These are phyloP conservation scores for Crotalus tigris DNA, from an alignment of 2,113 vertebrate species.

Conservation along the genomic window DNA sequence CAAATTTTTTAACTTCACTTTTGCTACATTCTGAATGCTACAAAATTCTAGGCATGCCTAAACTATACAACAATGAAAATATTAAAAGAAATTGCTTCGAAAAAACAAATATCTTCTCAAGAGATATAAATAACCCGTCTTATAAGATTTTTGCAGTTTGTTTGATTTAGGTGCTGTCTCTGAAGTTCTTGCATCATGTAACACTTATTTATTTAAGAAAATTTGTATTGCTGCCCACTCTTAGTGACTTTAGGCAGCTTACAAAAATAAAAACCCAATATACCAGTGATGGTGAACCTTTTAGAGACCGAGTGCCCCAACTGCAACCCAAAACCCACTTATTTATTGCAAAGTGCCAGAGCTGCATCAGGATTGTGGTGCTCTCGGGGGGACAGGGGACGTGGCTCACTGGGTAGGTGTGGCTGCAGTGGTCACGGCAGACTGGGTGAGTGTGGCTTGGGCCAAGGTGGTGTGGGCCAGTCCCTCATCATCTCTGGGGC, in stretches of 20 bases:
- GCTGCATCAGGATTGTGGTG: too few relatives aligned
- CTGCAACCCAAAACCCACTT: too few relatives aligned
- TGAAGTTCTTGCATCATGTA: background rate
- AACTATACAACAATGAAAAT: background rate
- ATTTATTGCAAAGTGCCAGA: too few relatives aligned
- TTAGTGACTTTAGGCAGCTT: background rate
- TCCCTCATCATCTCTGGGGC: too few relatives aligned
- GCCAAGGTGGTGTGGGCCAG: too few relatives aligned
- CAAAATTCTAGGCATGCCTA: background rate
- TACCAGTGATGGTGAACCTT: background rate
- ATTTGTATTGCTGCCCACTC: background rate
- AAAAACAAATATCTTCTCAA: background rate
- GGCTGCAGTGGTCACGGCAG: too few relatives aligned
- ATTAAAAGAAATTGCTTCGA: background rate
- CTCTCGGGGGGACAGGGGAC: too few relatives aligned
- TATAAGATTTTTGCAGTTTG: background rate
- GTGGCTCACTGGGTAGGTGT: too few relatives aligned
- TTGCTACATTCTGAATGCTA: background rate
- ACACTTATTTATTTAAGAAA: background rate
- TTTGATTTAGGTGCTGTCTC: background rate
- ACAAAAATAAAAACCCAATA: background rate
- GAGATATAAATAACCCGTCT: background rate
- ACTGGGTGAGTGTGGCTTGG: too few relatives aligned
- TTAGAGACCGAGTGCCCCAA: too few relatives aligned
- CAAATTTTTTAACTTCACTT: background rate